Percentiles rank a stretch among this genome's conserved stretches.
Conservation (phyloP, 1,140 invertebrate species). For the Drosophila mauritiana region DNA sequence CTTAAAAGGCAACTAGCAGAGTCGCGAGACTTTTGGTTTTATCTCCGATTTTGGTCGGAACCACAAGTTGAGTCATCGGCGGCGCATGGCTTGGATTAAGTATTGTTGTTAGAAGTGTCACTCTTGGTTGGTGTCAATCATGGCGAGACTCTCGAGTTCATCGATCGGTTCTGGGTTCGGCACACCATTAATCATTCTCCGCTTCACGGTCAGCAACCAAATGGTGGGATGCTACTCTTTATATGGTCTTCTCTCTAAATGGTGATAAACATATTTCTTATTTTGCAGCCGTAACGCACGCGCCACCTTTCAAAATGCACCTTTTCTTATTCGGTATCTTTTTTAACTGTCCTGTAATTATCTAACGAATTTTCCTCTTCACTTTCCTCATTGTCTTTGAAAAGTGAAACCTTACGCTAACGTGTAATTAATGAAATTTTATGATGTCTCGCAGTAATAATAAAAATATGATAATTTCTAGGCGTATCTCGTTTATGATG, state of each 20-base stretch:
- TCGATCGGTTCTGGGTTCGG: constrained; percentile 31
- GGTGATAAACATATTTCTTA: constrained; percentile 46
- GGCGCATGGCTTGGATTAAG: constrained; percentile 13
- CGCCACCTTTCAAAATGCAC: constrained; percentile 45
- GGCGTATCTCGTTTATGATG: constrained; percentile 39
- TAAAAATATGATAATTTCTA: constrained; percentile 61
- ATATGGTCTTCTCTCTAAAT: constrained; percentile 60
- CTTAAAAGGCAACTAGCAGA: constrained; percentile 31
- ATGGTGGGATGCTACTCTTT: constrained; percentile 43
- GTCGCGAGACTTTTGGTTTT: constrained; percentile 22
- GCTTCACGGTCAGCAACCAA: constrained; percentile 59
- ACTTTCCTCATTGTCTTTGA: constrained; percentile 23
- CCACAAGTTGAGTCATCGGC: constrained; percentile 56
- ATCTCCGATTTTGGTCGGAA: constrained; percentile 47
- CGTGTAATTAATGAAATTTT: constrained; percentile 70
- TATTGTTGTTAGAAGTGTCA: constrained; percentile 43
- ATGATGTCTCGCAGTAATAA: constrained; percentile 37
- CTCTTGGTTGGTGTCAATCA: constrained; percentile 39
- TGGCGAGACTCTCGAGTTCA: constrained; percentile 9
- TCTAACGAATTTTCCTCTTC: constrained; percentile 32
- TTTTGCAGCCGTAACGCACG: constrained; percentile 28
- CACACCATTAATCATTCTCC: constrained; percentile 65
- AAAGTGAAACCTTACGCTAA: constrained; percentile 39
- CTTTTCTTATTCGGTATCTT: constrained; percentile 38
- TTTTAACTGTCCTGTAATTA: constrained; percentile 49